A percentile compares a stretch with the other conserved stretches of the same genome.
phyloP scores from a whole-genome alignment of 2,113 vertebrate species.

The Phyllostomus discolor region DNA sequence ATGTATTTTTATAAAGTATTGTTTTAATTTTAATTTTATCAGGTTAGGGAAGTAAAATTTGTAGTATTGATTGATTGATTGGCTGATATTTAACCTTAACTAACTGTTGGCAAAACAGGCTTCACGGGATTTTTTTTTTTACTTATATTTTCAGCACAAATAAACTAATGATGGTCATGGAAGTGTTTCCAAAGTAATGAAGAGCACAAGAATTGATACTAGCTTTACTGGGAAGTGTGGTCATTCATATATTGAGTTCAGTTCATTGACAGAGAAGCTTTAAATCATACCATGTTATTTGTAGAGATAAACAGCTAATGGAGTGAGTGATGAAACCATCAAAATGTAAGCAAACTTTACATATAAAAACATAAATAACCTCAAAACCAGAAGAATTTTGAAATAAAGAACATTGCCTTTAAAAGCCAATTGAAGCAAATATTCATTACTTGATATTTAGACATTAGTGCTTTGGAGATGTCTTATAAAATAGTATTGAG shows the following conservation, averaged over 20 bases:
- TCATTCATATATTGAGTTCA: neutral
- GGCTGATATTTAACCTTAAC: neutral
- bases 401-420: neutral
- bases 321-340: neutral
- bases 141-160: neutral
- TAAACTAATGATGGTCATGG: neutral
- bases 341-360: neutral
- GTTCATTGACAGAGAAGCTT: neutral
- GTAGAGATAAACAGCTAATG: neutral
- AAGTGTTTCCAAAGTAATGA: neutral
- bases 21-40: slow-evolving; percentile 18
- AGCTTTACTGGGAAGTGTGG: neutral
- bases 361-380: neutral
- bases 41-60: neutral
- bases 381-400: neutral
- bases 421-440: neutral
- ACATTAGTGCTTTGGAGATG: neutral
- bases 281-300: neutral
- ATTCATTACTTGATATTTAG: neutral
- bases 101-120: neutral
- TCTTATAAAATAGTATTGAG: neutral
- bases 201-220: neutral
- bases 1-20: neutral
- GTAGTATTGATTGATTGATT: neutral
- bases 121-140: neutral